Conservation (phyloP, 2,797 vertebrate species). For the Crenichthys baileyi region DNA sequence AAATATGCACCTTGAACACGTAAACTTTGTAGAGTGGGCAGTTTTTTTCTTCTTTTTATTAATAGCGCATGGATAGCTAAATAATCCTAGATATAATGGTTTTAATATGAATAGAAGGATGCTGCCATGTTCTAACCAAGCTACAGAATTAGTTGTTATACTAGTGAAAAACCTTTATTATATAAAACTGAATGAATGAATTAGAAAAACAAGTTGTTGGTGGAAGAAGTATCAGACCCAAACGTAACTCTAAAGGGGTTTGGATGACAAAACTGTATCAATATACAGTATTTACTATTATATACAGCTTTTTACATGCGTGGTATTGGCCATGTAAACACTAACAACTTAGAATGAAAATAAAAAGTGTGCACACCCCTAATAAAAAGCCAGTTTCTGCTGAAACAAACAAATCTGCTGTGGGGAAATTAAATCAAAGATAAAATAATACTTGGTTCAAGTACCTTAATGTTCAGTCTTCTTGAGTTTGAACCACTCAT, state of each 20-base stretch:
- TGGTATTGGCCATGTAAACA: background rate
- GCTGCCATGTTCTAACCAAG: background rate
- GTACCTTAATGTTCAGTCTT: background rate
- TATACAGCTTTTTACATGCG: background rate
- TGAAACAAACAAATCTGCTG: background rate
- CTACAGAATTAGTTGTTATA: background rate
- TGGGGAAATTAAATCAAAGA: background rate
- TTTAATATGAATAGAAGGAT: background rate
- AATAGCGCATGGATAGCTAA: background rate
- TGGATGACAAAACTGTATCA: background rate
- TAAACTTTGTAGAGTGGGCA: background rate
- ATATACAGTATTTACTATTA: background rate
- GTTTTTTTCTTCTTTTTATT: background rate
- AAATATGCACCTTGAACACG: slow-evolving; percentile 4
- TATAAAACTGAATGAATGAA: background rate
- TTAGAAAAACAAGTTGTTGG: background rate
- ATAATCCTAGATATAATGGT: background rate
- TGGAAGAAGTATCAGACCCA: background rate
- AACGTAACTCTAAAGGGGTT: background rate
- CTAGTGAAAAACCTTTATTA: background rate
- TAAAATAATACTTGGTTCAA: background rate
- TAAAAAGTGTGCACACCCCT: background rate
- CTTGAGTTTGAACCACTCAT: background rate
- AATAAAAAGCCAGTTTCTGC: background rate
- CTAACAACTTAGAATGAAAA: background rate